These are phyloP conservation scores for Cardiocondyla obscurior DNA, from an alignment of 1,140 invertebrate species.

Conservation along the genomic window DNA sequence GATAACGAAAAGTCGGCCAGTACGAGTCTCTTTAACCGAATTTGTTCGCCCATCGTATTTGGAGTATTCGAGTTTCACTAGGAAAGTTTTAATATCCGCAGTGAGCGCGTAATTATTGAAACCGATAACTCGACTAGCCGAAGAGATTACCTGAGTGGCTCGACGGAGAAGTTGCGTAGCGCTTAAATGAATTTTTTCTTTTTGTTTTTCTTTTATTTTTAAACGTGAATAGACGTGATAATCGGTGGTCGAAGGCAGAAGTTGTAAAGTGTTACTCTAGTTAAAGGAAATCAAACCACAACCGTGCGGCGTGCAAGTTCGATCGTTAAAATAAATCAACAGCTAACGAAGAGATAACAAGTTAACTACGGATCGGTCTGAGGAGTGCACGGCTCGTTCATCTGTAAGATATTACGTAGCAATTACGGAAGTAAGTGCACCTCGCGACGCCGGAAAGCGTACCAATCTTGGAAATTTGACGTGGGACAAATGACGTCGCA, in stretches of 20 bases:
- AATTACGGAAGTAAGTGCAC: too few relatives aligned
- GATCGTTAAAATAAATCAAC: background rate
- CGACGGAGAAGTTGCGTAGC: background rate
- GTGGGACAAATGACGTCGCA: background rate
- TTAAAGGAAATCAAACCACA: background rate
- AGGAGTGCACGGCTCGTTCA: background rate
- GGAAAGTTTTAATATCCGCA: background rate
- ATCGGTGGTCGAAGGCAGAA: background rate
- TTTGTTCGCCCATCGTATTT: background rate
- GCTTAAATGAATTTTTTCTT: background rate
- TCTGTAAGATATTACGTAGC: background rate
- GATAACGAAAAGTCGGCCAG: background rate
- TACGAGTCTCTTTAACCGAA: background rate
- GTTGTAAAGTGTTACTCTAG: background rate
- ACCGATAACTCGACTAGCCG: conserved; percentile 2
- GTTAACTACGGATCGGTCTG: background rate
- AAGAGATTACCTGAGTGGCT: background rate
- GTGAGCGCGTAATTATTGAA: background rate
- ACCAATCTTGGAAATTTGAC: background rate
- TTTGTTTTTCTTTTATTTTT: too few relatives aligned
- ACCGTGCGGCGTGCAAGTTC: background rate
- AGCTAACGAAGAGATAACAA: background rate
- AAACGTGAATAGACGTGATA: background rate
- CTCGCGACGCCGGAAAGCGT: background rate
- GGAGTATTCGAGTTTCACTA: too few relatives aligned